These are phyloP conservation scores for Nephrotoma guestfalica DNA, from an alignment of 2,888 invertebrate species.

Conservation along the genomic window DNA sequence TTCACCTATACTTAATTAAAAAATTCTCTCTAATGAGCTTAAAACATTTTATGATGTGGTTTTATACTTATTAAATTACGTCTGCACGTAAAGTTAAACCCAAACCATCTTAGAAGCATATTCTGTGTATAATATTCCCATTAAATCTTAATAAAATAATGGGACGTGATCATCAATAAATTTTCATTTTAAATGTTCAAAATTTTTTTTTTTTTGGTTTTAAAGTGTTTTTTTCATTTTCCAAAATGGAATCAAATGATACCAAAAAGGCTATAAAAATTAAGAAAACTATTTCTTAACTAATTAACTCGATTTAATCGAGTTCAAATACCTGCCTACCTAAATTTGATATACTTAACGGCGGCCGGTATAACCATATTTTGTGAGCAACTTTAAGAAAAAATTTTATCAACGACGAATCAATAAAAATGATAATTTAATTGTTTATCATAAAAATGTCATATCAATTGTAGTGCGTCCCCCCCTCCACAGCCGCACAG, in stretches of 20 bases:
- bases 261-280: background rate
- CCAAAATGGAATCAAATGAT: background rate
- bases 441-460: background rate
- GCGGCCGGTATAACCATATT: too few relatives aligned
- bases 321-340: background rate
- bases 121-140: background rate
- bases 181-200: background rate
- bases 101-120: background rate
- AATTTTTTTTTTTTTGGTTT: background rate
- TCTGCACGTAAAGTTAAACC: background rate
- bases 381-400: too few relatives aligned
- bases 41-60: background rate
- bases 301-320: background rate
- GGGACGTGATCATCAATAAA: background rate
- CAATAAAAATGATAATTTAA: background rate
- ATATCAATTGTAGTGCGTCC: background rate
- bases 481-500: background rate
- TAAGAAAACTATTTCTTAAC: background rate
- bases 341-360: background rate
- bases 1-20: background rate
- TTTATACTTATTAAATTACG: background rate
- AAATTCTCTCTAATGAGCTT: background rate
- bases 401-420: background rate
- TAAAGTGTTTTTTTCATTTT: background rate
- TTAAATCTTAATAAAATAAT: background rate